phyloP scores from a whole-genome alignment of 2,888 invertebrate species.

The Acronicta alni region DNA sequence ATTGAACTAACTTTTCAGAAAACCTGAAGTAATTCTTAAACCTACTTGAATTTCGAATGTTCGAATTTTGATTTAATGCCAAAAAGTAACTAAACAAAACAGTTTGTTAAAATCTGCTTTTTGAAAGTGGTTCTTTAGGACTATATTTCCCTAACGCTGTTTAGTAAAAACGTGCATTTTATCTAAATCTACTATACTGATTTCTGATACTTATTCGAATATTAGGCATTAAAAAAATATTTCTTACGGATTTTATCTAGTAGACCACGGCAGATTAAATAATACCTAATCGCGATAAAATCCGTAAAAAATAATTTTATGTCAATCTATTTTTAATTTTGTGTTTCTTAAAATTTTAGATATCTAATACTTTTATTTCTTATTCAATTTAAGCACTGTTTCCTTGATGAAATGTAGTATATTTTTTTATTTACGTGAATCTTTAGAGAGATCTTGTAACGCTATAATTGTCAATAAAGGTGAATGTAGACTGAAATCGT shows the following conservation, averaged over 20 bases:
- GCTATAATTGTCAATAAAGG: neutral
- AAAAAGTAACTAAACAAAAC: constrained; percentile 21
- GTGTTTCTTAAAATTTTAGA: constrained; percentile 15
- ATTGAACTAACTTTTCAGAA: neutral
- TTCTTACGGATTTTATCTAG: too few relatives aligned
- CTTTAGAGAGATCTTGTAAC: neutral
- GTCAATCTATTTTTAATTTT: neutral
- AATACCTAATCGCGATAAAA: too few relatives aligned
- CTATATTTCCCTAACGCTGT: neutral
- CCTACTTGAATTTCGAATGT: neutral
- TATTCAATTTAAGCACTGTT: neutral
- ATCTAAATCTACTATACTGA: constrained; percentile 12
- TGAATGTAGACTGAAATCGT: constrained; percentile 4
- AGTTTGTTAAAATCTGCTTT: constrained; percentile 12
- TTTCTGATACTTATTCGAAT: too few relatives aligned
- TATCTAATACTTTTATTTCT: constrained; percentile 16
- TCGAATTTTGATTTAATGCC: neutral
- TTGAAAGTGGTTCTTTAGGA: neutral
- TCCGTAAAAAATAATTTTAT: too few relatives aligned
- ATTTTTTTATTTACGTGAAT: constrained; percentile 4
- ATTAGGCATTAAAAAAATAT: too few relatives aligned
- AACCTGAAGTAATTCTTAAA: neutral
- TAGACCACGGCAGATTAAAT: too few relatives aligned
- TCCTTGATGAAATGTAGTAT: constrained; percentile 2
- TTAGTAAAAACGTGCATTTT: too few relatives aligned